Base-by-base conservation (phyloP, 2,888 invertebrate genomes). In the Meghimatium bilineatum region DNA sequence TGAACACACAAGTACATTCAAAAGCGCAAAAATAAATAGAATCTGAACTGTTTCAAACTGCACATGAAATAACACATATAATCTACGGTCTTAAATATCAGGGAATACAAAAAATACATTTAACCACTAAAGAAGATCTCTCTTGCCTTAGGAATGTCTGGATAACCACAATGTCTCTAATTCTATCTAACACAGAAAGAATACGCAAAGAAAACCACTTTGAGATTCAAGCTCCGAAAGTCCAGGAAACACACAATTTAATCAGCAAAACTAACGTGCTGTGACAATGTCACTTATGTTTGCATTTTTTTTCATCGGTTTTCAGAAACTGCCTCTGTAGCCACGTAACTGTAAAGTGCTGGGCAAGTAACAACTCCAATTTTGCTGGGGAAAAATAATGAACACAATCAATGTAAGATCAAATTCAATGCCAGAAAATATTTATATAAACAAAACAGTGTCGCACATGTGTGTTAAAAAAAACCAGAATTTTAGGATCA, bases 1-100 rank as follows among this genome's bases (percentile, higher is more conserved):
- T 79, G 85, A n/a, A 83, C 56, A 69, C 79, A 80, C 78, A 80
- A 79, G 60, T 66, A 71, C 80, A 83, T 85, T 67, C 77, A 82
- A 74, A 52, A 49, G 56, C n/a, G 67, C 56, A 60, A 49, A 71
- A 66, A 32, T 72, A 34, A 60, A 66, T 56, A n/a, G 36, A 56
- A 82, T 74, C 66, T 80, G 34, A 56, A 17, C n/a, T 8, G 72
- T 63, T 17, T 56, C 36, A 72, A 72, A 56, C 29, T 26, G n/a
- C 52, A 52, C 32, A 32, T 56, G n/a, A 32, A 60, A 80, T 38
- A 20, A 72, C 29, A 36, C 74, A 71, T 71, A 72, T 29, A n/a
- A 67, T 8, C 14, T 52, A 34, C 32, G 32, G 32, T 6, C 52
- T 32, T 38, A 12, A 38, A 44, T 8, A 44, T 8, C 10, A 72